Conservation (phyloP, 2,113 vertebrate species). For the Nymphicus hollandicus region DNA sequence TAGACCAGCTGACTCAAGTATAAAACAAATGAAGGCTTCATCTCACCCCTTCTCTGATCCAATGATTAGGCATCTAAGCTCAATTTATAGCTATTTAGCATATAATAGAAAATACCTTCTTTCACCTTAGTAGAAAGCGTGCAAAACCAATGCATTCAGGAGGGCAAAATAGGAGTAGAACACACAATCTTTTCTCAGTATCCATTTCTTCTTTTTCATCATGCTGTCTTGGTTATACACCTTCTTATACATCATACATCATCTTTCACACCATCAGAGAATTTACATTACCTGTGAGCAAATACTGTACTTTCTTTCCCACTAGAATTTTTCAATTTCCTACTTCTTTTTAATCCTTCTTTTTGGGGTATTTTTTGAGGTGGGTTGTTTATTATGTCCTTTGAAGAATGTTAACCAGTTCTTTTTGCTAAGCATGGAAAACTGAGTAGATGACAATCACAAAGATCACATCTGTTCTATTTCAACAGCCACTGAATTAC, state of each 20-base stretch:
- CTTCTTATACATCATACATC: background rate
- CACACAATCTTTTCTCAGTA: fast-evolving
- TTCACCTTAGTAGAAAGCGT: background rate
- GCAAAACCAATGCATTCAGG: background rate
- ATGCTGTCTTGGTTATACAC: fast-evolving
- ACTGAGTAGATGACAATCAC: background rate
- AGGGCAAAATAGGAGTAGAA: background rate
- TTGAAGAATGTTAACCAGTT: background rate
- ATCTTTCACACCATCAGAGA: background rate
- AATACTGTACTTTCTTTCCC: background rate
- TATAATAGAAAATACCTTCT: background rate
- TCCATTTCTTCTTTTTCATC: background rate
- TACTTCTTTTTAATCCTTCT: background rate
- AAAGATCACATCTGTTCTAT: background rate
- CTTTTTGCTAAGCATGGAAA: background rate
- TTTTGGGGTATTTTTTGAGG: background rate
- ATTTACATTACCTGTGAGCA: background rate
- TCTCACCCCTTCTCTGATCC: background rate
- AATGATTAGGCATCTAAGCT: background rate
- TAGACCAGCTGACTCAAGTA: background rate
- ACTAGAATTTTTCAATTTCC: background rate
- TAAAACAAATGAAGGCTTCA: background rate
- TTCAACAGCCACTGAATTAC: background rate
- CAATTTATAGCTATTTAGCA: background rate
- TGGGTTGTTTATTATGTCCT: background rate